phyloP scores from a whole-genome alignment of 2,113 vertebrate species.

The Pipra filicauda region DNA sequence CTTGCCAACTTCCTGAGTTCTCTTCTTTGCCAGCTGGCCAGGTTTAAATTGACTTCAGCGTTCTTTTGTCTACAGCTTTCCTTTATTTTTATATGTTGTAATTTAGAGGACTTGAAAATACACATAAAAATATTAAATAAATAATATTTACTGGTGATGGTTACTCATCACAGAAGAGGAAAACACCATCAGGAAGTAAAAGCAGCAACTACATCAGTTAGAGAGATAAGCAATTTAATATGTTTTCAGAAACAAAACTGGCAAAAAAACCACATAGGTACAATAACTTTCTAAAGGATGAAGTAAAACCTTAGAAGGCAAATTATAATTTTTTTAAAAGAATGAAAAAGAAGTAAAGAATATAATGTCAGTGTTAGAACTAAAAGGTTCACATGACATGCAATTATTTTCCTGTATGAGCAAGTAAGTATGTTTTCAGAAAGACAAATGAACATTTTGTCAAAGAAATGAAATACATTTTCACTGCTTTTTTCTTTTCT shows the following conservation, averaged over 20 bases:
- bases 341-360: not conserved
- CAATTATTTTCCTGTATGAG: not conserved
- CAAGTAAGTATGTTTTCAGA: conserved; percentile 8
- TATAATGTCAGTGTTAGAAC: not conserved
- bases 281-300: not conserved
- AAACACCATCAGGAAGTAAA: not conserved
- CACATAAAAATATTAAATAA: not conserved
- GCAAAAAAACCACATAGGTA: accelerated
- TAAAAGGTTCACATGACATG: not conserved
- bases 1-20: not conserved
- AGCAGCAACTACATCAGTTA: not conserved
- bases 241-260: not conserved
- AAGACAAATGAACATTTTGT: conserved; percentile 11
- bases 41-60: not conserved
- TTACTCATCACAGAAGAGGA: not conserved
- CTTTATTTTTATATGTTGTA: not conserved
- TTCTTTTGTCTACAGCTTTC: not conserved
- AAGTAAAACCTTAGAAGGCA: not conserved
- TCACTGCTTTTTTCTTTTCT: not conserved
- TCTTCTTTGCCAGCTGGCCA: not conserved
- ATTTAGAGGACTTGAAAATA: not conserved
- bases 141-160: not conserved
- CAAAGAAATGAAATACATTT: not conserved
- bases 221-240: not conserved
- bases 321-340: not conserved